Conservation (phyloP, 2,797 vertebrate species). For the Leptoclinus maculatus region DNA sequence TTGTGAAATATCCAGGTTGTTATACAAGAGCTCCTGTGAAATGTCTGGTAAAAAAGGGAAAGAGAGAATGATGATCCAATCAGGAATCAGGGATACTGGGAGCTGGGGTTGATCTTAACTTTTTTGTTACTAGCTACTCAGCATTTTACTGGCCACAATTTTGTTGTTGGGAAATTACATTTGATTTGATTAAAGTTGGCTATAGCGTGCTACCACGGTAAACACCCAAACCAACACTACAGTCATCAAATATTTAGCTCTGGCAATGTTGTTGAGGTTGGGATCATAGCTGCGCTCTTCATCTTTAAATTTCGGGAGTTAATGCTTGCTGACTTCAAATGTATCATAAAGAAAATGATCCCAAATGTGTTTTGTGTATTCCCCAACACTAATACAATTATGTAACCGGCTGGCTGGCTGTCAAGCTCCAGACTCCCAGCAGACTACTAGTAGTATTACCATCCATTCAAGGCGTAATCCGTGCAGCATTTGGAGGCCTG, state of each 20-base stretch:
- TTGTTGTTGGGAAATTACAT: not conserved
- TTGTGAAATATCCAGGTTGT: constrained; percentile 20
- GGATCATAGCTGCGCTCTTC: constrained; percentile 20
- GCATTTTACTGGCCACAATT: not conserved
- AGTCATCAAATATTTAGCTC: not conserved
- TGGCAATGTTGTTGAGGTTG: not conserved
- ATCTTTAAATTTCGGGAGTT: constrained; percentile 27
- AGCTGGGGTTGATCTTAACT: not conserved
- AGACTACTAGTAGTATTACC: constrained; percentile 65
- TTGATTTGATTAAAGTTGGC: constrained; percentile 4
- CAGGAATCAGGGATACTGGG: not conserved
- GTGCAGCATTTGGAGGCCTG: constrained; percentile 73
- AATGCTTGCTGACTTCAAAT: constrained; percentile 47
- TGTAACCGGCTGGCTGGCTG: constrained; percentile 70
- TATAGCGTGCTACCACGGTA: not conserved
- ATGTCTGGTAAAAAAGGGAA: constrained; percentile 11
- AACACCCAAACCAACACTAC: not conserved
- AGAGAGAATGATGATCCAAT: constrained; percentile 21
- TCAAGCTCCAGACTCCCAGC: constrained; percentile 65
- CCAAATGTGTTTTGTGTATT: constrained; percentile 56
- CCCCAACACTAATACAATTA: constrained; percentile 71
- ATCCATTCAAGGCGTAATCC: constrained; percentile 75
- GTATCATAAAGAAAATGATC: constrained; percentile 52
- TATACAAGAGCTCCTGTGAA: constrained; percentile 35
- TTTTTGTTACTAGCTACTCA: constrained; percentile 1